Evolutionary conservation across 2,888 invertebrate species (phyloP).

Genomic region (Apocheima hispidaria): DNA sequence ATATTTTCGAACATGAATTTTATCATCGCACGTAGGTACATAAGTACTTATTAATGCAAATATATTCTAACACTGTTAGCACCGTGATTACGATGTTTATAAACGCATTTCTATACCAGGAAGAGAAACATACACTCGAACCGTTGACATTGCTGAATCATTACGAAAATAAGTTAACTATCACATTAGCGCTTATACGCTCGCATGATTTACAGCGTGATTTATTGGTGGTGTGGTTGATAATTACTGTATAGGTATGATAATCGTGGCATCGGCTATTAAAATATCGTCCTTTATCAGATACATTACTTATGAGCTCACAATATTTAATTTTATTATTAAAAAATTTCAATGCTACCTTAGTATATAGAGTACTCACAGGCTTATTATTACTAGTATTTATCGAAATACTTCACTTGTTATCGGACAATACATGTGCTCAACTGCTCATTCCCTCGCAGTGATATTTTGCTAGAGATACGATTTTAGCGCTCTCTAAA

Average conservation of each 20-base stretch:
- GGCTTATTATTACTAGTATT: no score
- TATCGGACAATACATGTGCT: no score
- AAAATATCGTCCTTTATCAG: not conserved
- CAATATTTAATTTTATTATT: not conserved
- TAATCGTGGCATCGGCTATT: not conserved
- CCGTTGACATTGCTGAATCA: conserved; percentile 12
- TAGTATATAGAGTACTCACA: no score
- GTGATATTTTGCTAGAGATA: no score
- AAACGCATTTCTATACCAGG: conserved; percentile 16
- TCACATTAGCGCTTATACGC: not conserved
- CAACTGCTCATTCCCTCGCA: no score
- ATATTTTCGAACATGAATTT: not conserved
- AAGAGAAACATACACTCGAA: conserved; percentile 4
- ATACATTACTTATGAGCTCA: not conserved
- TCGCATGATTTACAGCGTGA: not conserved
- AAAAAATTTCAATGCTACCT: no score
- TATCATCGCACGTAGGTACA: conserved; percentile 18
- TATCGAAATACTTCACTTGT: no score
- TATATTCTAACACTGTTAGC: conserved; percentile 40
- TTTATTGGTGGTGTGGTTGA: not conserved
- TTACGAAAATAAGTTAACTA: conserved; percentile 8
- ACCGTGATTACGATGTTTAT: conserved; percentile 24
- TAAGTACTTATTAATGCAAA: conserved; percentile 23
- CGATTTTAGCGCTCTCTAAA: no score
- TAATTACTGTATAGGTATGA: no score